phyloP scores from a whole-genome alignment of 2,797 vertebrate species.

The Fratercula arctica region DNA sequence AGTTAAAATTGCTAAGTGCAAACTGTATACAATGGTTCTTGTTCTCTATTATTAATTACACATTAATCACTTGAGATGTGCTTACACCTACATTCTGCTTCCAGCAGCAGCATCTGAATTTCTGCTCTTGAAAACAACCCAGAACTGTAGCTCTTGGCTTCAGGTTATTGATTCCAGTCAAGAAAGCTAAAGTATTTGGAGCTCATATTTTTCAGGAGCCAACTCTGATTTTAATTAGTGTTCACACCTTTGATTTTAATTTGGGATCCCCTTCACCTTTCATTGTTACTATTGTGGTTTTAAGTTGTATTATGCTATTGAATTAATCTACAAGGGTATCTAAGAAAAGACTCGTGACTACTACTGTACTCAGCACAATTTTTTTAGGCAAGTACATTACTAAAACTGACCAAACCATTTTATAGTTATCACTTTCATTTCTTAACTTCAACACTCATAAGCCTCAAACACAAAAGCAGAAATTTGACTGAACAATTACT shows the following conservation, averaged over 20 bases:
- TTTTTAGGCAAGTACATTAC: background rate
- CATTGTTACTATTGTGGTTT: background rate
- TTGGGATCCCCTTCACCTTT: background rate
- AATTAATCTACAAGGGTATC: background rate
- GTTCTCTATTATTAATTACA: conserved; percentile 30
- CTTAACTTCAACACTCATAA: background rate
- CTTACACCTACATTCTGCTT: conserved; percentile 1
- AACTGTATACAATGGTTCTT: background rate
- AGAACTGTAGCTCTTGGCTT: background rate
- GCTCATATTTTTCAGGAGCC: background rate
- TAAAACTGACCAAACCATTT: background rate
- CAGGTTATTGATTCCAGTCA: background rate
- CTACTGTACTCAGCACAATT: fast-evolving
- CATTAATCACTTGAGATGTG: background rate
- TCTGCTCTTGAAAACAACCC: background rate
- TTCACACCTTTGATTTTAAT: background rate
- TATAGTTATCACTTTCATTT: background rate
- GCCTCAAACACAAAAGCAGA: background rate
- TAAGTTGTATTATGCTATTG: background rate
- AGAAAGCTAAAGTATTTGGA: background rate
- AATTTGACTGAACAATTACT: background rate
- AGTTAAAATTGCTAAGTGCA: background rate
- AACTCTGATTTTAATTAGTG: background rate
- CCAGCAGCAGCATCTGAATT: background rate
- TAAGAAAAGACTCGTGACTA: background rate